These are phyloP conservation scores for Takifugu ocellatus DNA, from an alignment of 2,797 vertebrate species.

Conservation along the genomic window DNA sequence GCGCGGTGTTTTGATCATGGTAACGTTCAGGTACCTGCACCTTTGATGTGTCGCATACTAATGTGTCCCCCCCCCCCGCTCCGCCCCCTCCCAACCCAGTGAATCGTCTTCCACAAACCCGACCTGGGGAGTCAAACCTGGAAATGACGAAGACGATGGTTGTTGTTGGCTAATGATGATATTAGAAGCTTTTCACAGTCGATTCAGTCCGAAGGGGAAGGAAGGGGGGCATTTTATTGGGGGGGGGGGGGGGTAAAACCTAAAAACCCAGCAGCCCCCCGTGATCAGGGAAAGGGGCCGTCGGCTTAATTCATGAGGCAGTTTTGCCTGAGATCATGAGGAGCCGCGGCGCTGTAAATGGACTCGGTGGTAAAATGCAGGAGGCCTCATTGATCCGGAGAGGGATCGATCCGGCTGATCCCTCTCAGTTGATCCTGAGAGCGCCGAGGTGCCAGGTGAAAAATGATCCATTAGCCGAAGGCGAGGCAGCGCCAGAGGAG, in stretches of 20 bases:
- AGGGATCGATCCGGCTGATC: constrained; percentile 64
- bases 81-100: constrained; percentile 20
- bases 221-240: too few species aligned
- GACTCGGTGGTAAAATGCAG: constrained; percentile 51
- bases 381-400: constrained; percentile 60
- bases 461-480: constrained; percentile 69
- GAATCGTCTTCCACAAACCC: constrained; percentile 53
- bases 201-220: too few species aligned
- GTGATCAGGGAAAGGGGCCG: background rate
- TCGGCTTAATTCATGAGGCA: constrained; percentile 42
- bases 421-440: constrained; percentile 69
- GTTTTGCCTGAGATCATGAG: constrained; percentile 37
- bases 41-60: constrained; percentile 70
- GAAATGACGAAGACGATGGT: constrained; percentile 43
- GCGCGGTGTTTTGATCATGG: constrained; percentile 66
- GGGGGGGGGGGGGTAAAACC: too few species aligned
- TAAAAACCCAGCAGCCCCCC: too few species aligned
- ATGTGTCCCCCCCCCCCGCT: constrained; percentile 26
- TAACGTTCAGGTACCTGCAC: constrained; percentile 51
- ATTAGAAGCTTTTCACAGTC: constrained; percentile 15
- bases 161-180: constrained; percentile 52
- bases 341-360: constrained; percentile 31
- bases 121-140: constrained; percentile 41
- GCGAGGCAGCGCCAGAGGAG: constrained; percentile 53
- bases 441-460: constrained; percentile 68